These are phyloP conservation scores for Odontesthes bonariensis DNA, from an alignment of 2,113 vertebrate species.

Conservation along the genomic window DNA sequence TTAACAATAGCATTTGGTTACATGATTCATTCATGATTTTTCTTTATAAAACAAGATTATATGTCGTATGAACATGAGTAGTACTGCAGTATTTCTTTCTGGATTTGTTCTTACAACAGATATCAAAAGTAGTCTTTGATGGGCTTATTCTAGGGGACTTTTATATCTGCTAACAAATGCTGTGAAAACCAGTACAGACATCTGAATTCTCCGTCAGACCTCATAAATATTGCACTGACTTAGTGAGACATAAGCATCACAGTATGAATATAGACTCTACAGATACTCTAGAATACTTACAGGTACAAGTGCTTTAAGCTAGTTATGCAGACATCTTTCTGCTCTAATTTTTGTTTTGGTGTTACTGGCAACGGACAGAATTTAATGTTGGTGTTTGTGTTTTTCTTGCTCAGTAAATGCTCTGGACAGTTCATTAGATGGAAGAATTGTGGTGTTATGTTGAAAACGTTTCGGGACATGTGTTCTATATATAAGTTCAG, in stretches of 20 bases:
- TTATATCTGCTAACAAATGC: conserved; percentile 9
- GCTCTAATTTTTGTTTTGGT: not conserved
- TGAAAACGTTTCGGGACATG: not conserved
- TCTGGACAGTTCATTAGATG: too few relatives aligned
- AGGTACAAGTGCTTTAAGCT: too few relatives aligned
- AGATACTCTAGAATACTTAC: too few relatives aligned
- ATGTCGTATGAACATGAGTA: conserved; percentile 6
- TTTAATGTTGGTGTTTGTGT: not conserved
- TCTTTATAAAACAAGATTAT: conserved; percentile 43
- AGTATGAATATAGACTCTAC: not conserved
- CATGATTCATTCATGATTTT: conserved; percentile 9
- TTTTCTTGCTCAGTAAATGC: too few relatives aligned
- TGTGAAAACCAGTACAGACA: not conserved
- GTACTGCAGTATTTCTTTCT: conserved; percentile 1
- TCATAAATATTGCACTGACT: not conserved
- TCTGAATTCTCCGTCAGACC: not conserved
- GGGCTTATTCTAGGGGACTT: conserved; percentile 8
- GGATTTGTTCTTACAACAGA: conserved; percentile 17
- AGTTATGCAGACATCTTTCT: too few relatives aligned
- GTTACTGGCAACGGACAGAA: conserved; percentile 1
- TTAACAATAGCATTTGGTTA: conserved; percentile 33
- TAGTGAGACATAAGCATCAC: not conserved
- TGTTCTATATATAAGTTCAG: too few relatives aligned
- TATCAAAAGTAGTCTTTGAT: conserved; percentile 27
- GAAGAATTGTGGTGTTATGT: not conserved